Percentiles rank a stretch among this genome's conserved stretches.
These are phyloP conservation scores for Notarius lentiginosus DNA, from an alignment of 2,113 vertebrate species.

Conservation along the genomic window DNA sequence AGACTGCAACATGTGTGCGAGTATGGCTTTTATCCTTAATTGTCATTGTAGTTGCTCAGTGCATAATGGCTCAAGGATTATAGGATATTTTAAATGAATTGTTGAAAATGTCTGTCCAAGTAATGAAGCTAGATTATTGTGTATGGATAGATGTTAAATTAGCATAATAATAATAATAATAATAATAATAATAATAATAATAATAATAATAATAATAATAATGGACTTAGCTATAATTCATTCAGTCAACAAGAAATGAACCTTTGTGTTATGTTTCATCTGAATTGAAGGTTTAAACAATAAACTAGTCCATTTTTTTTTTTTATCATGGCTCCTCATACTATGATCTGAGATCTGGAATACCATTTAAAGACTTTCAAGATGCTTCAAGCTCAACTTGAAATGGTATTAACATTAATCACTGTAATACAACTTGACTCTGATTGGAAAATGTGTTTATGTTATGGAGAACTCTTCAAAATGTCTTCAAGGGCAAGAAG, in stretches of 20 bases:
- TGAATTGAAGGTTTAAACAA: background rate
- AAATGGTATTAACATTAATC: background rate
- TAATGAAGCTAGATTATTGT: background rate
- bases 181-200: background rate
- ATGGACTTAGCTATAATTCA: background rate
- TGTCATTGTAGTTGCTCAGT: background rate
- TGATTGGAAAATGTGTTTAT: background rate
- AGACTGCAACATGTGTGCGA: background rate
- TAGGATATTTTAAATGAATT: background rate
- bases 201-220: background rate
- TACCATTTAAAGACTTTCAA: background rate
- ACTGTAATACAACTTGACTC: background rate
- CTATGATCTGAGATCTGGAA: too few species aligned
- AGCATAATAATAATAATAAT: background rate
- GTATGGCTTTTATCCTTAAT: background rate
- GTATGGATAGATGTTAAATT: background rate
- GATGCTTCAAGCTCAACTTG: background rate
- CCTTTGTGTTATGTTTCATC: background rate
- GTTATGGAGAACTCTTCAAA: background rate
- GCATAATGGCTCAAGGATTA: background rate
- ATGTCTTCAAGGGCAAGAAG: background rate
- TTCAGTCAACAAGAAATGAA: background rate
- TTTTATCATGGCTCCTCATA: background rate
- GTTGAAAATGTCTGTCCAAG: constrained; percentile 3
- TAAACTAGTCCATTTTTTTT: background rate